phyloP scores from a whole-genome alignment of 2,797 vertebrate genomes.

The Bucorvus abyssinicus region DNA sequence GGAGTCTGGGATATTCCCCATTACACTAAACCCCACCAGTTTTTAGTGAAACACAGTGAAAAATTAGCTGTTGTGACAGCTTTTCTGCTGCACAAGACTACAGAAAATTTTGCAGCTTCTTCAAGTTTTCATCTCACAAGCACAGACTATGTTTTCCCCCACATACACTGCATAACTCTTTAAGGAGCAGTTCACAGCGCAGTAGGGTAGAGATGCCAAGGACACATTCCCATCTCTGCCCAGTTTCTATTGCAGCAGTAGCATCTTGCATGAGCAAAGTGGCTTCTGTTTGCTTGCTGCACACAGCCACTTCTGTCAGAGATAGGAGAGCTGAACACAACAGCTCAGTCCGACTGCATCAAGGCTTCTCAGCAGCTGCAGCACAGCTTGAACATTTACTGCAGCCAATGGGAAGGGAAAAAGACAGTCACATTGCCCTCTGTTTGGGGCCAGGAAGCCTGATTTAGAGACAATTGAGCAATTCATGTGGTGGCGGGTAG shows the following conservation, averaged over 20 bases:
- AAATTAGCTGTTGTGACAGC: not conserved
- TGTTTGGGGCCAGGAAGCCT: not conserved
- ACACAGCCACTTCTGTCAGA: not conserved
- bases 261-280: not conserved
- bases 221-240: not conserved
- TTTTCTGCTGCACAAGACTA: not conserved
- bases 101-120: not conserved
- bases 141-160: not conserved
- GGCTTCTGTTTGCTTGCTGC: not conserved
- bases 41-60: not conserved
- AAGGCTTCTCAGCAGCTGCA: not conserved
- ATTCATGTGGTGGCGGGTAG: rapidly evolving
- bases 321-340: not conserved
- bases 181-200: not conserved
- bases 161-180: not conserved
- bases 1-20: not conserved
- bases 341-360: not conserved
- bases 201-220: not conserved
- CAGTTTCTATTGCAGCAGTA: not conserved
- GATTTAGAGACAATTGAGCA: not conserved
- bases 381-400: not conserved
- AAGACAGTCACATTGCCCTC: not conserved
- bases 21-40: not conserved
- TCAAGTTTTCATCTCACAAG: not conserved
- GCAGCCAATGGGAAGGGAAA: not conserved